These are phyloP conservation scores for Callocephalon fimbriatum DNA, from an alignment of 2,113 vertebrate species.

Conservation along the genomic window DNA sequence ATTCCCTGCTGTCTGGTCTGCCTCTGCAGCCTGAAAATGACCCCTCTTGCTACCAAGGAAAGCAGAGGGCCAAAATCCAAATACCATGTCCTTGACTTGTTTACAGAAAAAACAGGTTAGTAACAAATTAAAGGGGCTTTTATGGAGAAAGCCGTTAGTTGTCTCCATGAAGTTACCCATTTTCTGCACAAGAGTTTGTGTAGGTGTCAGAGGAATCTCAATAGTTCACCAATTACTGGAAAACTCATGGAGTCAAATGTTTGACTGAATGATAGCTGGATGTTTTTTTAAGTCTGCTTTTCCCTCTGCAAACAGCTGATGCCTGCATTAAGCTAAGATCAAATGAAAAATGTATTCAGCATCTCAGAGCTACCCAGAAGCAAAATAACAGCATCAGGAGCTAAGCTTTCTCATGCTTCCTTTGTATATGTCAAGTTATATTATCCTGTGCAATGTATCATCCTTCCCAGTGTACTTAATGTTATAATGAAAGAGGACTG, in stretches of 20 bases:
- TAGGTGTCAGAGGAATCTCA: conserved; percentile 67
- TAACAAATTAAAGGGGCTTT: conserved; percentile 64
- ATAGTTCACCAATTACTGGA: conserved; percentile 69
- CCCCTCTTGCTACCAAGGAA: conserved; percentile 55
- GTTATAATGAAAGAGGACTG: conserved; percentile 47
- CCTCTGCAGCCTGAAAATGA: not conserved
- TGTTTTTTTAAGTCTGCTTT: conserved; percentile 39
- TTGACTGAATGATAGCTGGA: conserved; percentile 36
- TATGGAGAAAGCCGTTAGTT: conserved; percentile 15
- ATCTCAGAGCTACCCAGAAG: conserved; percentile 70
- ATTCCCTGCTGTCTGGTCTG: conserved; percentile 50
- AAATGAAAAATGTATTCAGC: conserved; percentile 78
- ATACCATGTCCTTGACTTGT: not conserved
- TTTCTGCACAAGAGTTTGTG: conserved; percentile 50
- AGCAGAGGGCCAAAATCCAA: conserved; percentile 52
- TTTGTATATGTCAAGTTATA: conserved; percentile 59
- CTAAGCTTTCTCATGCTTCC: conserved; percentile 63
- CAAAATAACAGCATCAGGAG: conserved; percentile 45
- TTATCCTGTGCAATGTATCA: conserved; percentile 42
- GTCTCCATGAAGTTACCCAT: conserved; percentile 24
- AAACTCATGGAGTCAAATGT: conserved; percentile 59
- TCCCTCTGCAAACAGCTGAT: conserved; percentile 73
- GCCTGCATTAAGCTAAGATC: conserved; percentile 72
- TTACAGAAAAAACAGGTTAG: conserved; percentile 11
- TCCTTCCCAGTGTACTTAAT: conserved; percentile 39